These are phyloP conservation scores for Ophion slaviceki DNA, from an alignment of 2,888 invertebrate species.

Conservation along the genomic window DNA sequence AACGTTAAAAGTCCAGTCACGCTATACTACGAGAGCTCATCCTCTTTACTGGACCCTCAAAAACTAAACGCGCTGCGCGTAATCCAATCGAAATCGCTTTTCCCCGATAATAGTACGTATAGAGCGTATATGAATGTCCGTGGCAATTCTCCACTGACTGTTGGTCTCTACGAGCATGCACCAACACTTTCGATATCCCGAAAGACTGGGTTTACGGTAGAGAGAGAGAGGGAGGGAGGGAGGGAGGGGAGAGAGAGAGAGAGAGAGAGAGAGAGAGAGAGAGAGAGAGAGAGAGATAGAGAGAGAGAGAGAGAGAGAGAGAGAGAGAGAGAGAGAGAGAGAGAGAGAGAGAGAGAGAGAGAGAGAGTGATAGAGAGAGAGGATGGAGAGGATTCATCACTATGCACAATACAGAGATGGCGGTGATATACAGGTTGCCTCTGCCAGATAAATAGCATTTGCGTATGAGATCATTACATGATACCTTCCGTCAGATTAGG, in stretches of 20 bases:
- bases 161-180: constrained; percentile 44
- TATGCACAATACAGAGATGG: constrained; percentile 1
- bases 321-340: constrained; percentile 3
- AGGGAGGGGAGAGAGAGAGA: constrained; percentile 9
- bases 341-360: neutral
- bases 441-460: constrained; percentile 29
- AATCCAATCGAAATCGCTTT: constrained; percentile 59
- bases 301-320: neutral
- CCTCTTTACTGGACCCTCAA: neutral
- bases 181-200: constrained; percentile 52
- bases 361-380: neutral
- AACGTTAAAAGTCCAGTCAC: neutral
- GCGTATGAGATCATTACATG: constrained; percentile 57
- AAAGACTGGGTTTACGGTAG: constrained; percentile 5
- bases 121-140: constrained; percentile 16
- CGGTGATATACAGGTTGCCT: constrained; percentile 12
- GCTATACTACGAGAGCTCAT: neutral
- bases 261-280: neutral
- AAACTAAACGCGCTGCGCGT: neutral
- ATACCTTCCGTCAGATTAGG: constrained; percentile 66
- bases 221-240: neutral
- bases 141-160: constrained; percentile 40
- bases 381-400: neutral
- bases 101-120: constrained; percentile 38
- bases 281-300: neutral